Evolutionary conservation across 2,797 vertebrate genomes (phyloP).

Genomic region (Poeciliopsis paucimaculata): DNA sequence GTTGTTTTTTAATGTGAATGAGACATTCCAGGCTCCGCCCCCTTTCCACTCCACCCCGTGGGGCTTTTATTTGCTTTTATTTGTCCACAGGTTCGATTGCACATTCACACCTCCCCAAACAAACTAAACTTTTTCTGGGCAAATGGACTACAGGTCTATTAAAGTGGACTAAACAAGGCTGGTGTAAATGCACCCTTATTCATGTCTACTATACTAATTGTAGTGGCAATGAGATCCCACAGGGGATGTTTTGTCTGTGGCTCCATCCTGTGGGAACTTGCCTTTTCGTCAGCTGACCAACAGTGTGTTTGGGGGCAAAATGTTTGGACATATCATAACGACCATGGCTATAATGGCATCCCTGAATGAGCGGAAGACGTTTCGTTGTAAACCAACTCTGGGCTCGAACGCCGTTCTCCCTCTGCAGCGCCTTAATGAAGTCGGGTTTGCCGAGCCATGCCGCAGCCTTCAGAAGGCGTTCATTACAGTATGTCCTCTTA

Average conservation of each 20-base stretch:
- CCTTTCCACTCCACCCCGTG: too few species aligned
- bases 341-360: background rate
- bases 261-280: background rate
- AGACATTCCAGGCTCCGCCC: too few species aligned
- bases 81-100: too few species aligned
- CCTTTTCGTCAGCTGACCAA: background rate
- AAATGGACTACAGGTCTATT: too few species aligned
- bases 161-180: background rate
- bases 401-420: background rate
- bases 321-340: background rate
- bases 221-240: background rate
- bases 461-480: constrained; percentile 16
- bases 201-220: background rate
- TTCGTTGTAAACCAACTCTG: background rate
- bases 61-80: too few species aligned
- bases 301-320: background rate
- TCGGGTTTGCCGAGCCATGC: background rate
- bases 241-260: background rate
- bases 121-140: too few species aligned
- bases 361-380: background rate
- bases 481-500: background rate
- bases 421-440: background rate
- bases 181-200: background rate
- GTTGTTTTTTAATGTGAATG: too few species aligned
- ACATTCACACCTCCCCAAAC: too few species aligned